Evolutionary conservation across 2,797 vertebrate species (phyloP).

Genomic region (Gobionotothen gibberifrons): DNA sequence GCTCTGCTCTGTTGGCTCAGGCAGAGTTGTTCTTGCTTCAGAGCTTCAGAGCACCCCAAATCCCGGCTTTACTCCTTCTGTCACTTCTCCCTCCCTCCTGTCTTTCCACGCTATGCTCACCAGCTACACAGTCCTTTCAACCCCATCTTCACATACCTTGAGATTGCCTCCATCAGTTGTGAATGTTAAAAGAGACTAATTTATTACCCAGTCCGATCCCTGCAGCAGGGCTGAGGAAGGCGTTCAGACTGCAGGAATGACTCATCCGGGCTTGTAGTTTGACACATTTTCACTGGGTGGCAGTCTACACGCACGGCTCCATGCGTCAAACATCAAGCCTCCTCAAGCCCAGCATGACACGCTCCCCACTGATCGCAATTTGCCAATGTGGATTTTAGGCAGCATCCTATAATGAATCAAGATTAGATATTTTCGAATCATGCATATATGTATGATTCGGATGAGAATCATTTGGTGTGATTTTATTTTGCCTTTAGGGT

Average conservation of each 20-base stretch:
- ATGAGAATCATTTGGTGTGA: conserved; percentile 21
- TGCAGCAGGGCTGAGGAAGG: conserved; percentile 55
- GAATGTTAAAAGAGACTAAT: conserved; percentile 80
- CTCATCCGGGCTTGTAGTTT: conserved; percentile 53
- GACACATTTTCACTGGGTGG: conserved; percentile 64
- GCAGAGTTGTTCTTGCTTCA: conserved; percentile 55
- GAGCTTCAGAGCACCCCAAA: conserved; percentile 55
- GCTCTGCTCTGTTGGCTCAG: conserved; percentile 39
- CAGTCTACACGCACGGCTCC: conserved; percentile 66
- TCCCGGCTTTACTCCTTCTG: conserved; percentile 41
- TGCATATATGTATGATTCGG: conserved; percentile 53
- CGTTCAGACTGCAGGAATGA: conserved; percentile 58
- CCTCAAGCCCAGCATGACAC: conserved; percentile 16
- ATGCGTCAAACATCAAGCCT: not conserved
- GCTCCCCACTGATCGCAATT: conserved; percentile 41
- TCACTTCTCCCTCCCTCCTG: conserved; percentile 18
- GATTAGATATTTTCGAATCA: conserved; percentile 50
- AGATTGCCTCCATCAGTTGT: conserved; percentile 64
- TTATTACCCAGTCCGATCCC: conserved; percentile 64
- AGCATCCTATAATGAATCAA: conserved; percentile 57
- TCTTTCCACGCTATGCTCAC: conserved; percentile 36
- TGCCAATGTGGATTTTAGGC: conserved; percentile 51
- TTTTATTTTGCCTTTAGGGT: conserved; percentile 15
- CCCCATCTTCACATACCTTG: conserved; percentile 66
- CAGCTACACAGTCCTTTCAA: conserved; percentile 53